phyloP scores from a whole-genome alignment of 2,888 invertebrate species.

The Nephrotoma flavescens region DNA sequence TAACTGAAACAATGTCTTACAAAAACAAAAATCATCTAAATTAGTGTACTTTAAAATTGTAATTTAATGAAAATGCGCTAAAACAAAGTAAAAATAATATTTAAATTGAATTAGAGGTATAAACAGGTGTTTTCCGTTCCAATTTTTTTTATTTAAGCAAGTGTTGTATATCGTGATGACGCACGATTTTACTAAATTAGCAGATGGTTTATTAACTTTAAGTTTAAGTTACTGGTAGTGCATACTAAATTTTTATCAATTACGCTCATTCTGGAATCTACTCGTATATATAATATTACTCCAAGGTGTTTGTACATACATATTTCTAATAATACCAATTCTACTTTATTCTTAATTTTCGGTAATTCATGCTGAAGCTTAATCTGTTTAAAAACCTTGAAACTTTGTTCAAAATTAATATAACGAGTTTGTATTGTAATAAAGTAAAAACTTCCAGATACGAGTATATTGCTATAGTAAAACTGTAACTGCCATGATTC shows the following conservation, averaged over 20 bases:
- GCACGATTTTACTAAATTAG: background rate
- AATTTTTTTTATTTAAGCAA: background rate
- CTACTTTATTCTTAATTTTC: background rate
- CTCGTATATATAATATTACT: too few relatives aligned
- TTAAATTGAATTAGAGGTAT: background rate
- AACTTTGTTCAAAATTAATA: background rate
- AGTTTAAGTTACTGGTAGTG: background rate
- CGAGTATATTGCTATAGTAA: background rate
- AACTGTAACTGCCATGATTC: background rate
- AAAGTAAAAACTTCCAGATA: background rate
- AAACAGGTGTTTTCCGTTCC: background rate
- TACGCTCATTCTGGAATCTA: too few relatives aligned
- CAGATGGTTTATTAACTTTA: background rate
- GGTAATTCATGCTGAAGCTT: background rate
- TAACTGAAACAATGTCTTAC: too few relatives aligned
- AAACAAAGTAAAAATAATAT: background rate
- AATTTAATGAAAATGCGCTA: background rate
- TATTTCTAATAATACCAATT: background rate
- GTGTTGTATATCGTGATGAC: background rate
- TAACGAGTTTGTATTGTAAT: background rate
- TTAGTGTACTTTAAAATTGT: background rate
- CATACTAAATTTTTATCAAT: background rate
- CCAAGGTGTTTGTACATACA: too few relatives aligned
- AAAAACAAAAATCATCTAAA: background rate
- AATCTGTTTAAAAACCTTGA: background rate